Base-by-base conservation (phyloP, 2,888 invertebrate genomes). In the Ochropacha duplaris region DNA sequence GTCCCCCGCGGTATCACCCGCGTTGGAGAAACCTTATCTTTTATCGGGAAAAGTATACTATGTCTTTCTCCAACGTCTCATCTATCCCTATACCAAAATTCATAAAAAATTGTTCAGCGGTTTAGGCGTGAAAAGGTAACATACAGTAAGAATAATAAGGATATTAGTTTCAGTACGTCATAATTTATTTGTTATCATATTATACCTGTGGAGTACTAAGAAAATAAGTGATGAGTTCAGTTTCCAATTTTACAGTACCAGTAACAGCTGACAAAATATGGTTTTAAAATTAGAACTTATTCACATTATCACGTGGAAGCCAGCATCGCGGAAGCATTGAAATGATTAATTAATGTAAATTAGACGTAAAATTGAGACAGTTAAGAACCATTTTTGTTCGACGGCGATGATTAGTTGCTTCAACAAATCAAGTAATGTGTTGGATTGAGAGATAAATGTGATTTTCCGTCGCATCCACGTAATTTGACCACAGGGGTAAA, bases 221-320 rank as follows among this genome's bases (percentile, higher is more conserved):
- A 19, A 44, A 56, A 50, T 51, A 16, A 49, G 28, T 31, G 12
- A 9, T 4, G 19, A n/a, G 0, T 60, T 60, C 56, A 60, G 56
- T 59, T 59, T 56, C 58, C 54, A 36, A 34, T 34, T 34, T 12
- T 14, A 34, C 14, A 34, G 12, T 34, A 34, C 31, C 9, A 14
- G 64, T 57, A 57, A 58, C 61, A 58, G 60, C 60, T 62, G n/a
- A 36, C 5, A 36, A 57, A 56, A 66, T 62, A 65, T 64, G 65
- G 61, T 66, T 69, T 57, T 50, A 50, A 56, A 60, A 66, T 69
- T 62, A 65, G 58, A 57, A 65, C 22, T 61, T 49, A 54, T 56
- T 66, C 54, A 69, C 50, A 56, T 19, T 54, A 72, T 79, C 79
- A 78, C 75, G 76, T 78, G 78, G 9, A 26, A 1, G 28, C 16